These are phyloP conservation scores for Diabrotica undecimpunctata DNA, from an alignment of 1,140 invertebrate genomes.

Conservation along the genomic window DNA sequence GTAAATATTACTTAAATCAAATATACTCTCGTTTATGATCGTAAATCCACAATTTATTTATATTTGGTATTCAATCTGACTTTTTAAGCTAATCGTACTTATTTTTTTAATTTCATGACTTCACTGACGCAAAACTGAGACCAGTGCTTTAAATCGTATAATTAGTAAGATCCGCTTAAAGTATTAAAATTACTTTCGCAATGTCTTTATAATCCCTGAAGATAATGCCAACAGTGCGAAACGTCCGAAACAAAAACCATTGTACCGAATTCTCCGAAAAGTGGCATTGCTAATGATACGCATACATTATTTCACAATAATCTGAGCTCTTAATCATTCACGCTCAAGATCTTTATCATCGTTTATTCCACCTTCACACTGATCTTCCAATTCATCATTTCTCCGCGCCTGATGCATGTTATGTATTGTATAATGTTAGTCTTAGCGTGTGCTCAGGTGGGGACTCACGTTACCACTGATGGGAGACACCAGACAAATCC, in stretches of 20 bases:
- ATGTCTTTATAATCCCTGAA: neutral
- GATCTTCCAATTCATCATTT: slow-evolving; percentile 2
- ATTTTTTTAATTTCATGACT: too few species aligned
- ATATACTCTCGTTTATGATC: too few species aligned
- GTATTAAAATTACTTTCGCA: too few species aligned
- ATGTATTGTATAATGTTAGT: slow-evolving; percentile 3
- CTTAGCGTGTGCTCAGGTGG: slow-evolving; percentile 1
- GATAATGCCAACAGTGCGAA: neutral
- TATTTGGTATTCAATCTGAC: too few species aligned
- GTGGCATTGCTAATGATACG: slow-evolving; percentile 1
- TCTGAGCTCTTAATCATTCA: slow-evolving; percentile 2
- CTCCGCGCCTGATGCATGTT: slow-evolving; percentile 1
- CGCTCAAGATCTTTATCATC: slow-evolving; percentile 2
- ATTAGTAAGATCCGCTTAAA: too few species aligned
- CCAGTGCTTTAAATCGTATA: too few species aligned
- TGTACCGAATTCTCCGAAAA: neutral
- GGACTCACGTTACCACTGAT: slow-evolving; percentile 1
- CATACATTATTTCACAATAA: slow-evolving; percentile 3
- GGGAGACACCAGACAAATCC: neutral
- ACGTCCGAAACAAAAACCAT: neutral
- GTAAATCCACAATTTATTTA: too few species aligned
- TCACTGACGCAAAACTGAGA: too few species aligned
- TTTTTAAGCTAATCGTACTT: too few species aligned
- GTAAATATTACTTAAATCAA: too few species aligned
- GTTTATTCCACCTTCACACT: slow-evolving; percentile 2